Conservation (phyloP, 35 echinoderm and acorn worm genomes). For the Holothuria glaberrima region DNA sequence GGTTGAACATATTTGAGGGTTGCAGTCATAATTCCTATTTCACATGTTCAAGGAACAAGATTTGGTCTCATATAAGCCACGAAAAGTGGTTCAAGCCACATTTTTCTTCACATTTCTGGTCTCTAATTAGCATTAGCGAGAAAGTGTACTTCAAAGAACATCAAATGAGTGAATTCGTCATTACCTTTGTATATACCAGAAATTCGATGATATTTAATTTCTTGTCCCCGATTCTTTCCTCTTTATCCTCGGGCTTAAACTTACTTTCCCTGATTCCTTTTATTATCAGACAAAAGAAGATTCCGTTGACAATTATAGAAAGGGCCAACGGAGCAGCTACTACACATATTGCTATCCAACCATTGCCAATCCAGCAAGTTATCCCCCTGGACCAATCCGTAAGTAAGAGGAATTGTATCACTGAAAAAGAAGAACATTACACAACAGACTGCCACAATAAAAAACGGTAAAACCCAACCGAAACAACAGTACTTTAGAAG, state of each 20-base stretch:
- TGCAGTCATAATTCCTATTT: too few relatives aligned
- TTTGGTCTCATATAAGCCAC: too few relatives aligned
- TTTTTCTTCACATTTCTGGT: too few relatives aligned
- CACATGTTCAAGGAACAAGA: too few relatives aligned
- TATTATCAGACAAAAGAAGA: not conserved
- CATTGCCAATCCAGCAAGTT: slow-evolving; percentile 21
- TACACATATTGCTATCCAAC: not conserved
- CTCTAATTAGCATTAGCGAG: too few relatives aligned
- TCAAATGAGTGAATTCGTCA: too few relatives aligned
- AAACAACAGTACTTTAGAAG: not conserved
- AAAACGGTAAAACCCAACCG: slow-evolving; percentile 13
- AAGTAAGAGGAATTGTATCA: not conserved
- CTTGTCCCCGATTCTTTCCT: too few relatives aligned
- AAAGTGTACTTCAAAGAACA: too few relatives aligned
- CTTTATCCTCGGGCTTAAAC: not conserved
- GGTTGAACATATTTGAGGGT: too few relatives aligned
- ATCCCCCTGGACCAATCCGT: not conserved
- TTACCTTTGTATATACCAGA: too few relatives aligned
- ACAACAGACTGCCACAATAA: not conserved
- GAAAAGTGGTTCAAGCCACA: too few relatives aligned
- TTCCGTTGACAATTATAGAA: not conserved
- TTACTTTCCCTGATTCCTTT: not conserved
- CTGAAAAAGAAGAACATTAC: not conserved
- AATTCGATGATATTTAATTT: too few relatives aligned
- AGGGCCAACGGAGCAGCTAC: not conserved